Percentiles rank a stretch among this genome's conserved stretches.
Evolutionary conservation across 2,113 vertebrate species (phyloP).

Genomic region (Cryptomyrus ogoouensis): DNA sequence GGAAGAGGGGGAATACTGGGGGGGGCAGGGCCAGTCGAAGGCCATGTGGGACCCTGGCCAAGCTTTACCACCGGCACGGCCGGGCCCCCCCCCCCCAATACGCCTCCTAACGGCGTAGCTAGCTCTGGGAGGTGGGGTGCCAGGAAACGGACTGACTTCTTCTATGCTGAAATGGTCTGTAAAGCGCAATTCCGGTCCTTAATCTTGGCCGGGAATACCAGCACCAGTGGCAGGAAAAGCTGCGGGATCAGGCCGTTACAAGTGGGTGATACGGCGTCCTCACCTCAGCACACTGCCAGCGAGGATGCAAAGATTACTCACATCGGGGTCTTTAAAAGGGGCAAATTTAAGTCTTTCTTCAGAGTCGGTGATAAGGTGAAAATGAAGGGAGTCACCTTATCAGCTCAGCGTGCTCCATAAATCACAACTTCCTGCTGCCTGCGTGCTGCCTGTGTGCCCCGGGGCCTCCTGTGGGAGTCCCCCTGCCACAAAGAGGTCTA

Average conservation of each 20-base stretch:
- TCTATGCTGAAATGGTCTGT: background rate
- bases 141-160: background rate
- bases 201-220: slow-evolving; percentile 28
- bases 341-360: slow-evolving; percentile 76
- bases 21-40: background rate
- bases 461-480: slow-evolving; percentile 67
- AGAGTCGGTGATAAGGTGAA: slow-evolving; percentile 66
- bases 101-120: background rate
- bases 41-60: background rate
- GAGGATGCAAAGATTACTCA: slow-evolving; percentile 70
- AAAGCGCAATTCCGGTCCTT: slow-evolving; percentile 14
- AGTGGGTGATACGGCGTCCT: slow-evolving; percentile 69
- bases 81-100: too few relatives aligned
- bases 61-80: background rate
- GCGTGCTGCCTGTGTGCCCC: slow-evolving; percentile 59
- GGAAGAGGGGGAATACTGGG: background rate
- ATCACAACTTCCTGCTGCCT: slow-evolving; percentile 65
- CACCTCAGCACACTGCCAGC: slow-evolving; percentile 60
- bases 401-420: slow-evolving; percentile 67
- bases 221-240: slow-evolving; percentile 34
- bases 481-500: slow-evolving; percentile 56
- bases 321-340: slow-evolving; percentile 71
- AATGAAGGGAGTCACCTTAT: slow-evolving; percentile 72
- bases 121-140: background rate
- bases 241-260: slow-evolving; percentile 49